Conservation (phyloP, 2,113 vertebrate genomes). For the Oncorhynchus masou region DNA sequence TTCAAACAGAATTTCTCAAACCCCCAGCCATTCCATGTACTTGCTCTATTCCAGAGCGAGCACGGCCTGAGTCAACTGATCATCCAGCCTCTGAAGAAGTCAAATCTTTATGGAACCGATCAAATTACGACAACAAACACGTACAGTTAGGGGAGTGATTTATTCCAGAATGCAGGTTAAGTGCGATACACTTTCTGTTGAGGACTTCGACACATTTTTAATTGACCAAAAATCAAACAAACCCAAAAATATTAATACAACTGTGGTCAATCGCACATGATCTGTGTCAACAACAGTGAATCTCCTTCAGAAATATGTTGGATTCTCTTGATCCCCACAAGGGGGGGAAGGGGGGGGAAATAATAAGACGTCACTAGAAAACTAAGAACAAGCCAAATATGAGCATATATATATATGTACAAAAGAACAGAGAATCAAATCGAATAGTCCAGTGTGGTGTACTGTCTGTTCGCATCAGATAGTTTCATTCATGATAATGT, state of each 20-base stretch:
- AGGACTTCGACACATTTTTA: constrained; percentile 68
- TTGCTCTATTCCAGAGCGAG: too few relatives aligned
- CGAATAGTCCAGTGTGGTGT: constrained; percentile 1
- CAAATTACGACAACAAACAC: constrained; percentile 53
- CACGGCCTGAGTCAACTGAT: too few relatives aligned
- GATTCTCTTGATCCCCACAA: constrained; percentile 37
- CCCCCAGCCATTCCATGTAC: too few relatives aligned
- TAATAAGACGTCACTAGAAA: constrained; percentile 73
- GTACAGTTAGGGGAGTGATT: constrained; percentile 65
- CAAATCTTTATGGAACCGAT: too few relatives aligned
- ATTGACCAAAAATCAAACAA: constrained; percentile 54
- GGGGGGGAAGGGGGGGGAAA: neutral
- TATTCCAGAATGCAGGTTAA: constrained; percentile 74
- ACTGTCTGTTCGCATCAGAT: constrained; percentile 11
- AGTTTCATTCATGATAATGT: too few relatives aligned
- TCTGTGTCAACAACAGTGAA: constrained; percentile 57
- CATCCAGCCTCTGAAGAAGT: too few relatives aligned
- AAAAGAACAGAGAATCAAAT: constrained; percentile 60
- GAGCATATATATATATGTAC: constrained; percentile 78
- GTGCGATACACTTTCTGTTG: constrained; percentile 74
- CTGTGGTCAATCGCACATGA: constrained; percentile 47
- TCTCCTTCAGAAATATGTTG: constrained; percentile 47
- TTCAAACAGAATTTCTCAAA: too few relatives aligned
- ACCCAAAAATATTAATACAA: constrained; percentile 31
- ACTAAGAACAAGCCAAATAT: constrained; percentile 65